Evolutionary conservation across 1,140 invertebrate species (phyloP).

Genomic region (Megalopta genalis): DNA sequence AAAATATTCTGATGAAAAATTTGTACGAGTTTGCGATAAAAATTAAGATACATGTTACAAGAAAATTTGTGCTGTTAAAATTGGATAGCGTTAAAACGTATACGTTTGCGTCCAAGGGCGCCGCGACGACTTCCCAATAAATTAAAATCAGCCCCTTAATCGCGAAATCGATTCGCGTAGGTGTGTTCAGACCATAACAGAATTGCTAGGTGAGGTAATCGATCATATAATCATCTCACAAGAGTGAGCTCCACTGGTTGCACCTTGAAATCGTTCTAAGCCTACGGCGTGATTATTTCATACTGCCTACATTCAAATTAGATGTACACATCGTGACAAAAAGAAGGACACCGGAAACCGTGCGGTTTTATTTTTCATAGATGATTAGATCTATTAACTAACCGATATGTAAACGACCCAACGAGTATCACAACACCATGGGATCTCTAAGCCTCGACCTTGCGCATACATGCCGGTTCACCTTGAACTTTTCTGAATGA

Average conservation of each 20-base stretch:
- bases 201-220: slow-evolving; percentile 45
- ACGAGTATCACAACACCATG: background rate
- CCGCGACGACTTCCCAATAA: background rate
- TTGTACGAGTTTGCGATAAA: no score
- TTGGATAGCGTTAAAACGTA: no score
- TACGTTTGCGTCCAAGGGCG: background rate
- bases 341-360: background rate
- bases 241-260: slow-evolving; percentile 27
- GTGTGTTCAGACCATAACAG: slow-evolving; percentile 33
- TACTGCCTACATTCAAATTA: background rate
- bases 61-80: no score
- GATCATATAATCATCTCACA: slow-evolving; percentile 52
- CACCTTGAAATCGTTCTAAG: slow-evolving; percentile 22
- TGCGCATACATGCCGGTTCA: background rate
- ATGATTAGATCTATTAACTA: background rate
- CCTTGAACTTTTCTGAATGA: slow-evolving; percentile 27
- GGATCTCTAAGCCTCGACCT: background rate
- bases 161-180: background rate
- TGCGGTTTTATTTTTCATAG: background rate
- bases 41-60: no score
- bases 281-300: slow-evolving; percentile 33
- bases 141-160: background rate
- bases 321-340: background rate
- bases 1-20: no score
- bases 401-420: background rate